Evolutionary conservation across 2,888 invertebrate genomes (phyloP).

Genomic region (Ectemnius cavifrons): DNA sequence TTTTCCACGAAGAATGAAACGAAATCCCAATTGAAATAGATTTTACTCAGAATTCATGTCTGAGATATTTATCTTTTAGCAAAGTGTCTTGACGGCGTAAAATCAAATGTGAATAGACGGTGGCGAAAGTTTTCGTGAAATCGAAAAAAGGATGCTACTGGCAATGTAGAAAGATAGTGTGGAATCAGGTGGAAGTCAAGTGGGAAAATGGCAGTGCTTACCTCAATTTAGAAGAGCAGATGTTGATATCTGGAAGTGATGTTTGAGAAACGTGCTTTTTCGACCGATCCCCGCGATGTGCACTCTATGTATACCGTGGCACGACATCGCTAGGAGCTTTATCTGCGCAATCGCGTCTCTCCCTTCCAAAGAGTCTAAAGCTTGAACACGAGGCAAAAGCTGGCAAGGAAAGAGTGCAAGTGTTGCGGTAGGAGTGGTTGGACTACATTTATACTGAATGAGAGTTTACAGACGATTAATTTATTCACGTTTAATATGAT

Average conservation of each 20-base stretch:
- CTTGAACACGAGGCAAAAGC: slow-evolving; percentile 24
- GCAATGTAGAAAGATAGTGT: no score
- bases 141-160: no score
- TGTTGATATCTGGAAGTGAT: slow-evolving; percentile 41
- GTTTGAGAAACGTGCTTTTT: slow-evolving; percentile 52
- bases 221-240: slow-evolving; percentile 44
- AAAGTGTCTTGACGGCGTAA: no score
- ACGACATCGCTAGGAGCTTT: slow-evolving; percentile 36
- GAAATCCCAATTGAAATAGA: slow-evolving; percentile 32
- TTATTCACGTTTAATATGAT: slow-evolving; percentile 68
- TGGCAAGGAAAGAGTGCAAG: slow-evolving; percentile 20
- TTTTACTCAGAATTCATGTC: background rate
- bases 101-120: no score
- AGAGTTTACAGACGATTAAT: slow-evolving; percentile 70
- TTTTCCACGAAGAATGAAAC: slow-evolving; percentile 46
- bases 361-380: slow-evolving; percentile 44
- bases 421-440: no score
- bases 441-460: background rate
- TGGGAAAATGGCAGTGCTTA: slow-evolving; percentile 33
- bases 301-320: slow-evolving; percentile 56
- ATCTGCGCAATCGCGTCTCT: slow-evolving; percentile 53
- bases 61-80: no score
- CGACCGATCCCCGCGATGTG: slow-evolving; percentile 48
- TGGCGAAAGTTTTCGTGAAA: no score
- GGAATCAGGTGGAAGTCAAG: no score